Conservation (phyloP, 2,797 vertebrate species). For the Naso thynnoides region DNA sequence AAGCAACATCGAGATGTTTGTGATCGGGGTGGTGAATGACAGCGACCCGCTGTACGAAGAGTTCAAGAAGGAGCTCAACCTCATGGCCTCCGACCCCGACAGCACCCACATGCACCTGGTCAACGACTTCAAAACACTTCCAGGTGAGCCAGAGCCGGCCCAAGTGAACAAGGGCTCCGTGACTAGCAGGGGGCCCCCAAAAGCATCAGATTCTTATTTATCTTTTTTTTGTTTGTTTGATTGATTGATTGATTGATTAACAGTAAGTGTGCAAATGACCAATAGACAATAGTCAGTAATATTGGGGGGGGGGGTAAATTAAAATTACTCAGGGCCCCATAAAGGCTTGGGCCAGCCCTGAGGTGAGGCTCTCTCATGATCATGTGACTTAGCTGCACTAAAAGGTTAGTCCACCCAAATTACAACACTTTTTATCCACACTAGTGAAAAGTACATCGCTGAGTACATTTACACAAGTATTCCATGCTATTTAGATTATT, state of each 20-base stretch:
- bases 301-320: too few species aligned
- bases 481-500: too few species aligned
- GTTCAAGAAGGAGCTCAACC: conserved; percentile 86
- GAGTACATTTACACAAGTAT: neutral
- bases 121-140: conserved; percentile 81
- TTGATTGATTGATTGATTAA: too few species aligned
- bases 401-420: neutral
- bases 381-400: neutral
- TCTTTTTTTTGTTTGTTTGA: too few species aligned
- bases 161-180: too few species aligned
- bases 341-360: too few species aligned
- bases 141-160: too few species aligned
- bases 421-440: neutral
- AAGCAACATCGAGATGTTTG: conserved; percentile 85
- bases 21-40: conserved; percentile 87
- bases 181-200: too few species aligned
- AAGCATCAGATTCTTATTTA: too few species aligned
- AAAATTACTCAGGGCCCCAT: too few species aligned
- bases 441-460: neutral
- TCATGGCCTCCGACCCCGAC: conserved; percentile 88
- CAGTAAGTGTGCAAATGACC: too few species aligned
- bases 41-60: conserved; percentile 82
- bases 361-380: neutral
- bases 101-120: conserved; percentile 86
- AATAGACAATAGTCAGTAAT: too few species aligned